These are phyloP conservation scores for Aethina tumida DNA, from an alignment of 1,140 invertebrate genomes.

Conservation along the genomic window DNA sequence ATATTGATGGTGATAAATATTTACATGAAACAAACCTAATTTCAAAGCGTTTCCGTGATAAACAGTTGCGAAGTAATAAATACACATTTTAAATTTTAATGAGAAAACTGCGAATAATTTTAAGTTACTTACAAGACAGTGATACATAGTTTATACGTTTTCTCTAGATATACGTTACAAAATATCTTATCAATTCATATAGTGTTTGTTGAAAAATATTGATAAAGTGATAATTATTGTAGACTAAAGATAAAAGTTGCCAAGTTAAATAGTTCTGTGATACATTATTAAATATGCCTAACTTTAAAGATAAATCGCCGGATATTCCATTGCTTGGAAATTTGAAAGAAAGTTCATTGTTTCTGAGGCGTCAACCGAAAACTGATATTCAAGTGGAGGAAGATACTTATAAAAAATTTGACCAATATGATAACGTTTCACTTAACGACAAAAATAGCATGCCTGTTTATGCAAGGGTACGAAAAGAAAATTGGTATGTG, in stretches of 20 bases:
- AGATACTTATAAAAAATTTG: conserved; percentile 17
- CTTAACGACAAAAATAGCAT: neutral
- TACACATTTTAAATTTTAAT: too few species aligned
- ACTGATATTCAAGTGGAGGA: conserved; percentile 20
- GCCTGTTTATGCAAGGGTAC: neutral
- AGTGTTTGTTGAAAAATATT: conserved; percentile 6
- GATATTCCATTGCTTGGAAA: conserved; percentile 20
- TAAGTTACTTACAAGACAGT: conserved; percentile 1
- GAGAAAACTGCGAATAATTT: too few species aligned
- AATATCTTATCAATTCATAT: neutral
- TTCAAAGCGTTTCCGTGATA: too few species aligned
- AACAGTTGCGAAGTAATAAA: too few species aligned
- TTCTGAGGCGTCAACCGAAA: conserved; percentile 22
- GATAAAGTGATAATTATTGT: conserved; percentile 3
- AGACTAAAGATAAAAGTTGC: conserved; percentile 3
- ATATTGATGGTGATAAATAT: too few species aligned
- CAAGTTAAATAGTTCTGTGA: conserved; percentile 5
- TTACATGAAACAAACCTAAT: too few species aligned
- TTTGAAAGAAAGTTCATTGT: conserved; percentile 22
- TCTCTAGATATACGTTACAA: neutral
- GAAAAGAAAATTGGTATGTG: neutral
- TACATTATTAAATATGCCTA: conserved; percentile 10
- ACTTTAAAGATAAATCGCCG: conserved; percentile 22
- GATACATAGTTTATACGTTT: conserved; percentile 7
- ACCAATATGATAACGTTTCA: conserved; percentile 20